Base-by-base conservation (phyloP, 2,797 vertebrate genomes). In the Podarcis siculus region DNA sequence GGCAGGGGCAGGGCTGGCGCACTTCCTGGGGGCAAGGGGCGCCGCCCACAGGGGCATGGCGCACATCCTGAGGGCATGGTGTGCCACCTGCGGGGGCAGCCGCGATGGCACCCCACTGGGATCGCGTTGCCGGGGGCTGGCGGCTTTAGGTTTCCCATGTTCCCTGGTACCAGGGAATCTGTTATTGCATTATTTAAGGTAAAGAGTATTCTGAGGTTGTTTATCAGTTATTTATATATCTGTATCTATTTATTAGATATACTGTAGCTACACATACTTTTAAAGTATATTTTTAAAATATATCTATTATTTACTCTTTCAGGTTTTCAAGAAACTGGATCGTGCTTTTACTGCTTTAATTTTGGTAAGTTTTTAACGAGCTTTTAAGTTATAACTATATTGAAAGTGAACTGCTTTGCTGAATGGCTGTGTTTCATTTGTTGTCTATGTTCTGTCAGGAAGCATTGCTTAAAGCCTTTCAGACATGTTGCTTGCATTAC, bases 311-410 rank as follows among this genome's bases (percentile, higher is more conserved):
- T 87, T 87, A 45, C 2, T 76, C 32, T 80, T 87, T 85, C 78
- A 81, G 77, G 61, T 87, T 90, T 80, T 87, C 86, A 32, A 77
- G 64, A 49, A 73, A 73, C 30, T 89, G 84, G 79, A 90, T 58
- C 39, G 58, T 80, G 69, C 37, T 39, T 72, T 55, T 72, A 58
- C 69, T 58, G 21, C 30, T 81, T 85, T 84, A 45, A 69, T 84
- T 81, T 75, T 84, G 78, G 82, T 82, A 32, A 84, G 86, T 77
- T 27, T 58, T 84, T 80, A 75, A 90, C 49, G 5, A 35, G 27
- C 17, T 27, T 87, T 87, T 66, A n/a, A 45, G 49, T 83, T 61
- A 78, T 58, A 82, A 71, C 23, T 30, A 3, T 64, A 0, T 72
- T 79, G n/a, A 27, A 75, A 39, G 2, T 81, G 27, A 42, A 85